Percentiles rank a stretch among this genome's conserved stretches.
Evolutionary conservation across 2,888 invertebrate genomes (phyloP).

Genomic region (Pheosia tremula): DNA sequence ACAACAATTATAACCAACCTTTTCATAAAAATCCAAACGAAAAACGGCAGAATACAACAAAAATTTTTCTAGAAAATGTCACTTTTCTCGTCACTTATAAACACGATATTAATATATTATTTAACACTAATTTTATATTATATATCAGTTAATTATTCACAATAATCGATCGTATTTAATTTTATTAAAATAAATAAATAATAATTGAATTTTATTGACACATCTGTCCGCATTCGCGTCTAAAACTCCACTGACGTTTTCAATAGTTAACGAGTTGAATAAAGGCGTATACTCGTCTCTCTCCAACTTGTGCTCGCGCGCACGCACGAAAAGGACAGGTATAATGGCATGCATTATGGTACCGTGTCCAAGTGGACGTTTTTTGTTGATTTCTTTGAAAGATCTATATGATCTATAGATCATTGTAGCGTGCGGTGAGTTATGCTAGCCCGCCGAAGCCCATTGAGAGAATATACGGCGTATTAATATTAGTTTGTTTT

Average conservation of each 20-base stretch:
- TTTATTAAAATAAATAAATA: slow-evolving; percentile 17
- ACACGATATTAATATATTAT: neutral
- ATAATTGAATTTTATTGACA: neutral
- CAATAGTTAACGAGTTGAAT: slow-evolving; percentile 28
- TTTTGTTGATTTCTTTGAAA: slow-evolving; percentile 80
- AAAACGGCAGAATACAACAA: neutral
- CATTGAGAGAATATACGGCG: slow-evolving; percentile 53
- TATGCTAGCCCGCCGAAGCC: slow-evolving; percentile 61
- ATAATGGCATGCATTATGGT: slow-evolving; percentile 80
- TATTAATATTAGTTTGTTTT: slow-evolving; percentile 37
- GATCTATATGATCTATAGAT: slow-evolving; percentile 77
- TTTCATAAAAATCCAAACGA: slow-evolving; percentile 5
- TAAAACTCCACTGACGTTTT: slow-evolving; percentile 52
- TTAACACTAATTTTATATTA: neutral
- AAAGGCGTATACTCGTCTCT: slow-evolving; percentile 55
- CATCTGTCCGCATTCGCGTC: slow-evolving; percentile 24
- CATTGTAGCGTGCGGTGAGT: slow-evolving; percentile 70
- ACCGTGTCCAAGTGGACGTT: slow-evolving; percentile 61
- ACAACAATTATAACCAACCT: slow-evolving; percentile 7
- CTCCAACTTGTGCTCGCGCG: slow-evolving; percentile 28
- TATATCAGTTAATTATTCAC: neutral
- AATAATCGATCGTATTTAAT: slow-evolving; percentile 16
- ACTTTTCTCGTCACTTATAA: neutral
- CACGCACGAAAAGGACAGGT: slow-evolving; percentile 49
- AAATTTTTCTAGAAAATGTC: neutral